Evolutionary conservation across 2,797 vertebrate species (phyloP).

Genomic region (Cyprinodon diabolis): DNA sequence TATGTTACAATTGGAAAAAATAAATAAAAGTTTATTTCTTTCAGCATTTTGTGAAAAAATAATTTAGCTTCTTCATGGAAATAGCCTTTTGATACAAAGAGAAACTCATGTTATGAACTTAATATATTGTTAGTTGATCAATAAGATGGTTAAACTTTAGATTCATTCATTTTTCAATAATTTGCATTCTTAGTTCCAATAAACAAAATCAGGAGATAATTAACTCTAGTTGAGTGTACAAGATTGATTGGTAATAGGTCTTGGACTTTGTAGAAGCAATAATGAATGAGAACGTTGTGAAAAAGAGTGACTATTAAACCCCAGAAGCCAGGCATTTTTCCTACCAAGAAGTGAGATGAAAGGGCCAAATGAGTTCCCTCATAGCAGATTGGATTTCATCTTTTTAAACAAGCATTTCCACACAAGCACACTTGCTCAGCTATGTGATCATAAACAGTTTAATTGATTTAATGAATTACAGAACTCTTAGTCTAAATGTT

Average conservation of each 20-base stretch:
- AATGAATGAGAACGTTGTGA: constrained; percentile 67
- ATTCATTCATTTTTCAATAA: too few species aligned
- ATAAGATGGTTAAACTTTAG: too few species aligned
- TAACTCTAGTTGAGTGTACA: constrained; percentile 57
- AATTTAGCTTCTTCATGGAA: too few species aligned
- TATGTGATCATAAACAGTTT: constrained; percentile 6
- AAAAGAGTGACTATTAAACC: constrained; percentile 75
- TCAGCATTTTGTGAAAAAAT: too few species aligned
- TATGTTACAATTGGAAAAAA: too few species aligned
- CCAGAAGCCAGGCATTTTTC: constrained; percentile 75
- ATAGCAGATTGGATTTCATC: constrained; percentile 59
- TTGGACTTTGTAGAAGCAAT: constrained; percentile 74
- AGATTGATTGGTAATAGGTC: constrained; percentile 78
- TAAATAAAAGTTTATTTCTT: too few species aligned
- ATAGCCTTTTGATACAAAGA: too few species aligned
- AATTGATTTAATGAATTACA: constrained; percentile 64
- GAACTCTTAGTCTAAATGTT: constrained; percentile 62
- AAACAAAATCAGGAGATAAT: constrained; percentile 56
- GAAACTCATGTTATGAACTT: too few species aligned
- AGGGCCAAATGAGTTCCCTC: constrained; percentile 75
- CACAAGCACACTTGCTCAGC: constrained; percentile 16
- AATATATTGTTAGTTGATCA: too few species aligned
- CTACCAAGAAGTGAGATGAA: constrained; percentile 67
- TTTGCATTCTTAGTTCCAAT: too few species aligned
- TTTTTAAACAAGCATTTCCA: constrained; percentile 63